Evolutionary conservation across 2,888 invertebrate species (phyloP), one percentile per base, ranked within the genome.

Genomic region (Neoitamus cyanurus): DNA sequence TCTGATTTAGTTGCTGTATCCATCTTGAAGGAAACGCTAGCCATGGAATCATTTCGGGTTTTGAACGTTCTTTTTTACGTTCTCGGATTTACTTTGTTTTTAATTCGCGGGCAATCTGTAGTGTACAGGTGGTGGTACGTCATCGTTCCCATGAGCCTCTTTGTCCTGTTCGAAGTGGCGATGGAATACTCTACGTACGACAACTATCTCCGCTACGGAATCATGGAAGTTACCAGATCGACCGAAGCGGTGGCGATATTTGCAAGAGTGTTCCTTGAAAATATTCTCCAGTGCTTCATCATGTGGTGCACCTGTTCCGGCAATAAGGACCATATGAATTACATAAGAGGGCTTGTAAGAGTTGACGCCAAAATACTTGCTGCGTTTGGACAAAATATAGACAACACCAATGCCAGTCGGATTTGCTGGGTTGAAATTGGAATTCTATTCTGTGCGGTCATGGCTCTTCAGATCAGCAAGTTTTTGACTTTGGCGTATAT

Each of bases 171-270:
- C 42, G 84, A 80, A 68, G 25, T 84, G 2, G 30, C 80, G 11
- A 75, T 84, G n/a, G 84, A 82, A 9, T 84, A 84, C 34, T 84
- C 75, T 13, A 85, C 85, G 0, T 85, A 85, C 36, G 85, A 85
- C 42, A 75, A 84, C 30, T 85, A 85, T 58, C 42, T 85, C 6
- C 84, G 85, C 30, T 82, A 73, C 20, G 84, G 85, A 37, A 46
- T 85, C n/a, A 73, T 36, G 34, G 85, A 84, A 34, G 69, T 85
- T 7, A 75, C 82, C 2, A 25, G 20, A 37, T 85, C 85, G 0
- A 84, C 85, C 2, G 82, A 82, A 37, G 82, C 80, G 3, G 84
- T 84, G 5, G 84, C 84, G 1, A 69, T 80, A 9, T 85, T 85
- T 34, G 78, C 80, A 34, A 37, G 85, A 68, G 85, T 85, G 4